Evolutionary conservation across 2,888 invertebrate genomes (phyloP).

Genomic region (Spodoptera exigua): DNA sequence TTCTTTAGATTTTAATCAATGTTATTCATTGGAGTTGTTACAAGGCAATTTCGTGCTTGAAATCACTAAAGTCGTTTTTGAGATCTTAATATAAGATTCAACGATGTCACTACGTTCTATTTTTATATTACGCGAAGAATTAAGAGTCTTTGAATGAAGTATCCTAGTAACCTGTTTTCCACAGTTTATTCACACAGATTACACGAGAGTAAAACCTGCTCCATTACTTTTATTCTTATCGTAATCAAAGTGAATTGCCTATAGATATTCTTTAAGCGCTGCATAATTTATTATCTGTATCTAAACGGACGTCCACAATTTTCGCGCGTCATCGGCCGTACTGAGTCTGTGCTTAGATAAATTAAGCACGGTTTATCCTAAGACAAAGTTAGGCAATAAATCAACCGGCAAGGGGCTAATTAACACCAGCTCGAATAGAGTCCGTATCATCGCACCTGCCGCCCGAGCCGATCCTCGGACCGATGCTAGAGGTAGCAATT

Average conservation of each 20-base stretch:
- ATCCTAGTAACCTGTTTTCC: conserved; percentile 26
- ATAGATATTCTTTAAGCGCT: conserved; percentile 44
- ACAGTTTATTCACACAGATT: conserved; percentile 30
- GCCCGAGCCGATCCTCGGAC: conserved; percentile 43
- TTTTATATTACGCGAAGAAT: conserved; percentile 18
- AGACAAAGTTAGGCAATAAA: conserved; percentile 78
- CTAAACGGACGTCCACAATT: conserved; percentile 49
- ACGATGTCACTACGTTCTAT: neutral
- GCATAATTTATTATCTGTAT: conserved; percentile 40
- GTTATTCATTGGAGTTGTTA: conserved; percentile 10
- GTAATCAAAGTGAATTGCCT: conserved; percentile 43
- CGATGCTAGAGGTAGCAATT: conserved; percentile 64
- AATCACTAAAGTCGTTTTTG: neutral
- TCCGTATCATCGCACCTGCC: conserved; percentile 76
- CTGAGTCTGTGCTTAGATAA: conserved; percentile 62
- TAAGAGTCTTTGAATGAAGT: conserved; percentile 17
- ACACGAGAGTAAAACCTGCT: conserved; percentile 17
- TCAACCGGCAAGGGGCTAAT: conserved; percentile 79
- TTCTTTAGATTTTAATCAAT: conserved; percentile 20
- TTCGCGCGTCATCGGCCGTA: conserved; percentile 61
- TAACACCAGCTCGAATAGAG: conserved; percentile 71
- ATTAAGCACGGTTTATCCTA: conserved; percentile 67
- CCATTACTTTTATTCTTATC: conserved; percentile 41
- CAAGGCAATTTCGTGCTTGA: neutral
- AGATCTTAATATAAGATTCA: neutral